Evolutionary conservation across 2,888 invertebrate species (phyloP).

Genomic region (Aphelenchoides bicaudatus): DNA sequence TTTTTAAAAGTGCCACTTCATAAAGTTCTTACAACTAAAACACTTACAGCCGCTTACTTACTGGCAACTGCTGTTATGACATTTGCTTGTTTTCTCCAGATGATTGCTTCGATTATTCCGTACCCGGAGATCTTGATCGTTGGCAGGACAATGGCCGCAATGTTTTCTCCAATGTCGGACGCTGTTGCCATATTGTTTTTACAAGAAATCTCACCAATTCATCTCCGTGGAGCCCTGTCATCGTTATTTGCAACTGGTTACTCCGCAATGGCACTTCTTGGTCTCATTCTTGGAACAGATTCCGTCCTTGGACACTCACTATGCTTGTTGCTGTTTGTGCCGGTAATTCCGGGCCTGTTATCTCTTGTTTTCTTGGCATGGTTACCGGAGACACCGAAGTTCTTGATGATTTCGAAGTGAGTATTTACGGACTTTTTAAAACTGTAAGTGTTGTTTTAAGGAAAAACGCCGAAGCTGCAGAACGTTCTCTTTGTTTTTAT

Average conservation of each 20-base stretch:
- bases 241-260: constrained; percentile 56
- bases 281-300: constrained; percentile 50
- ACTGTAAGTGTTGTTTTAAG: constrained; percentile 18
- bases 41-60: constrained; percentile 50
- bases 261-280: constrained; percentile 48
- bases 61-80: constrained; percentile 52
- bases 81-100: constrained; percentile 47
- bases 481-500: constrained; percentile 37
- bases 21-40: too few species aligned
- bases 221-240: constrained; percentile 49
- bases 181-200: constrained; percentile 38
- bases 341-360: constrained; percentile 47
- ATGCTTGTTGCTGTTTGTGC: constrained; percentile 44
- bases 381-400: constrained; percentile 56
- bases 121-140: constrained; percentile 48
- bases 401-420: constrained; percentile 21
- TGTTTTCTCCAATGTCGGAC: constrained; percentile 55
- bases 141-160: constrained; percentile 49
- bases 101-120: constrained; percentile 43
- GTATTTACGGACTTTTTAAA: background rate
- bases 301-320: constrained; percentile 48
- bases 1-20: too few species aligned
- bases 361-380: constrained; percentile 41
- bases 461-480: constrained; percentile 37
- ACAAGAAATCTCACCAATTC: constrained; percentile 51